These are phyloP conservation scores for Brachylomia viminalis DNA, from an alignment of 2,888 invertebrate species.

Conservation along the genomic window DNA sequence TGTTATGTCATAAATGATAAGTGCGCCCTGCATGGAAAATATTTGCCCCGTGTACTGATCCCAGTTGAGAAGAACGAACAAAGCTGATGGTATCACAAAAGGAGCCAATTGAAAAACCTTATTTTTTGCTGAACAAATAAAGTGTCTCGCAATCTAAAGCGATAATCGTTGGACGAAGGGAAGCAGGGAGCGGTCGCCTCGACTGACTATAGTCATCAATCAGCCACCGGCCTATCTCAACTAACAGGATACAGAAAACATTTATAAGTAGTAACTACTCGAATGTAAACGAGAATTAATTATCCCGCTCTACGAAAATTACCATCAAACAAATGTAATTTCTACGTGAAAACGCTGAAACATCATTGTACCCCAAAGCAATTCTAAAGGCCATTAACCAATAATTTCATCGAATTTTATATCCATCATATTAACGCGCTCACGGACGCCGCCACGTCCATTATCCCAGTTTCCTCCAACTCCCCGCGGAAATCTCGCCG, in stretches of 20 bases:
- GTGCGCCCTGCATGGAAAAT: conserved; percentile 2
- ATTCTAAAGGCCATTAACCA: conserved; percentile 87
- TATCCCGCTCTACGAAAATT: conserved; percentile 41
- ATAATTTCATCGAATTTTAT: conserved; percentile 90
- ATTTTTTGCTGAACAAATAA: conserved; percentile 77
- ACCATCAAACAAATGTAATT: conserved; percentile 64
- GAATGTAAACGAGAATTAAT: conserved; percentile 59
- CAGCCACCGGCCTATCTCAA: conserved; percentile 69
- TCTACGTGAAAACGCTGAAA: conserved; percentile 76
- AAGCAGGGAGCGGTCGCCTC: conserved; percentile 67
- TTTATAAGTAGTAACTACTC: conserved; percentile 57
- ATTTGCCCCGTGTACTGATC: conserved; percentile 14
- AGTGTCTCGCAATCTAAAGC: conserved; percentile 78
- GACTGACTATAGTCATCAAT: conserved; percentile 80
- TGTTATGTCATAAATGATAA: conserved; percentile 4
- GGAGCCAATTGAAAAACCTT: conserved; percentile 74
- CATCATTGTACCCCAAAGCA: conserved; percentile 79
- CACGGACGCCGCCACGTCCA: conserved; percentile 81
- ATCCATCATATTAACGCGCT: conserved; percentile 88
- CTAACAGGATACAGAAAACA: conserved; percentile 70
- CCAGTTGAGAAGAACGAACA: conserved; percentile 35
- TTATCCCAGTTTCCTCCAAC: conserved; percentile 81
- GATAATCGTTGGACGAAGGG: conserved; percentile 75
- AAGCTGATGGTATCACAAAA: conserved; percentile 62
- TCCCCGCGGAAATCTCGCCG: conserved; percentile 90